Evolutionary conservation across 2,797 vertebrate species (phyloP), one percentile per base, ranked within the genome.

Genomic region (Cossypha heuglini): DNA sequence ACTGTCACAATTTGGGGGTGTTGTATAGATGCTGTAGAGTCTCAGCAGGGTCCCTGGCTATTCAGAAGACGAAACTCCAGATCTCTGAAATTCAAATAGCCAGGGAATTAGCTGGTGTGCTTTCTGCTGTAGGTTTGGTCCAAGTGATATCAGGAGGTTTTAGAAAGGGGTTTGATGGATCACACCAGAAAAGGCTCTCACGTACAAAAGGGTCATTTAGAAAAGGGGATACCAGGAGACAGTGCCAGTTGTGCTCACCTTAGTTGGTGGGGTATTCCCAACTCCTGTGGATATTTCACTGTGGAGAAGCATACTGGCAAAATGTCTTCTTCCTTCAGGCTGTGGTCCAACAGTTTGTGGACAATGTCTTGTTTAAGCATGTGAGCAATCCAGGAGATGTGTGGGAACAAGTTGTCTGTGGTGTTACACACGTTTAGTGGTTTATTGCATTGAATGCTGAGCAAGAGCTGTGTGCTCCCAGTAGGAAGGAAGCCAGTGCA

Each of bases 51-150:
- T 62, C 40, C 40, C 43, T 48, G n/a, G 28, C 49, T 74, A 33
- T 80, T 72, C 31, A 72, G 49, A 74, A 83, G n/a, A 61, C n/a
- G 35, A 54, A 88, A 91, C 55, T 85, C 45, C n/a, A 68, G 29
- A 51, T 64, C 14, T 58, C 18, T 31, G 81, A 91, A 86, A 66
- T 73, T 20, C 54, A 82, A 83, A 35, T 75, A 61, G 29, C 11
- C 5, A 11, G 26, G n/a, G 10, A 73, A 72, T 75, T 79, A 54
- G 15, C 29, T 74, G 9, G 16, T 40, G 74, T 74, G 31, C 12
- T 75, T 87, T 89, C 72, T 88, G 40, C 72, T 85, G 21, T 45
- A 42, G 22, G 6, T 67, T 51, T 2, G 0, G 29, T 37, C 10
- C 11, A 13, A 33, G 18, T 76, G 42, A 19, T 29, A 58, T 28